phyloP scores from a whole-genome alignment of 2,797 vertebrate species.

The Sphenopsis melanotis region DNA sequence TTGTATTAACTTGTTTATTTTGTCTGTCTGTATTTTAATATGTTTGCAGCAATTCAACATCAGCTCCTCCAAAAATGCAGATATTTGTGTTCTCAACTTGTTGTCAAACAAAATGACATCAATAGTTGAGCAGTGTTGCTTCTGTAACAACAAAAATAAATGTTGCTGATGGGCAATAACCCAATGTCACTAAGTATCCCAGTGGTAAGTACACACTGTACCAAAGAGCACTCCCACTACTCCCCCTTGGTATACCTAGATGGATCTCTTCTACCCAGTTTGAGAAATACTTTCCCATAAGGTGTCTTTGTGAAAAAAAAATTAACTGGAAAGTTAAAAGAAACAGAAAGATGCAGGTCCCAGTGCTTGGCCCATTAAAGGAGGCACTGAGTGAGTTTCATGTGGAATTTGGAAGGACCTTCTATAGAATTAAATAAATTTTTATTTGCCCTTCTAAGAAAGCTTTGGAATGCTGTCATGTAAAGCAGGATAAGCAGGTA shows the following conservation, averaged over 20 bases:
- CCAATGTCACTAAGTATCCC: neutral
- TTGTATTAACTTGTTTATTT: conserved; percentile 11
- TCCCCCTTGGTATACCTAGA: neutral
- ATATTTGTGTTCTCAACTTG: neutral
- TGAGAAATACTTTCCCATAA: neutral
- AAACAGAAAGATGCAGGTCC: neutral
- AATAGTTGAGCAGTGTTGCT: neutral
- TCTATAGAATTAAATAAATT: neutral
- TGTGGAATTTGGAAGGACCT: neutral
- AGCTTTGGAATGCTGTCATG: neutral
- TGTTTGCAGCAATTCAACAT: neutral
- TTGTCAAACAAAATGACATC: neutral
- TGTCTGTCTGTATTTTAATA: neutral
- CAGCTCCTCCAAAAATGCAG: neutral
- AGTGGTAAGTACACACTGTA: rapidly evolving
- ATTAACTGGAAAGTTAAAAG: neutral
- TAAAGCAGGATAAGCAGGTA: neutral
- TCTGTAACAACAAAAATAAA: neutral
- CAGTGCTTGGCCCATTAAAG: neutral
- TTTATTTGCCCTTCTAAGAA: neutral
- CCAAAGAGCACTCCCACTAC: neutral
- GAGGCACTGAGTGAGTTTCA: neutral
- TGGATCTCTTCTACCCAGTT: neutral
- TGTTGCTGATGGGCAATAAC: neutral
- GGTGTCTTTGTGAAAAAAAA: neutral